Evolutionary conservation across 2,113 vertebrate genomes (phyloP).

Genomic region (Sinocyclocheilus maitianheensis): DNA sequence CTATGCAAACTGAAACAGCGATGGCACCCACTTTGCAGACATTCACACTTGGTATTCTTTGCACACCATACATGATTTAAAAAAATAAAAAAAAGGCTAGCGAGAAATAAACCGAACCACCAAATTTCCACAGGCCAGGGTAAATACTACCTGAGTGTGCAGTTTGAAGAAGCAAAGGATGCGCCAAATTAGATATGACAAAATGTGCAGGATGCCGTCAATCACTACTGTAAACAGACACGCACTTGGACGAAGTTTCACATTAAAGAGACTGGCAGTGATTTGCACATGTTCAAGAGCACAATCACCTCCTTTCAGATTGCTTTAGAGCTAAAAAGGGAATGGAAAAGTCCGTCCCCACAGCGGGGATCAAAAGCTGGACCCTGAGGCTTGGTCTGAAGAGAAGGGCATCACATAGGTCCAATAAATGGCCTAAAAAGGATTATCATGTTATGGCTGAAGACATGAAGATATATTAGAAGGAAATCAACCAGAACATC

Average conservation of each 20-base stretch:
- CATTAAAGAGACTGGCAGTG: constrained; percentile 59
- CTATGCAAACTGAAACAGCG: constrained; percentile 22
- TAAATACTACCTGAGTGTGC: constrained; percentile 20
- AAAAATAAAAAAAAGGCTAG: not conserved
- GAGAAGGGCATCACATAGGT: constrained; percentile 42
- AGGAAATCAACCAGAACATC: constrained; percentile 26
- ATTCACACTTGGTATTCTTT: constrained; percentile 28
- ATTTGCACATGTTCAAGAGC: constrained; percentile 59
- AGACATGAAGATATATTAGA: constrained; percentile 26
- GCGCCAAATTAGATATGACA: constrained; percentile 46
- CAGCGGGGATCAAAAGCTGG: constrained; percentile 27
- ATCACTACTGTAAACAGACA: constrained; percentile 70
- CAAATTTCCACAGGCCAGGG: constrained; percentile 11
- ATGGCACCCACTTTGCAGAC: constrained; percentile 27
- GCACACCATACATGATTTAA: constrained; percentile 16
- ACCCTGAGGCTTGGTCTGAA: constrained; percentile 52
- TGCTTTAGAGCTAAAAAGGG: constrained; percentile 56
- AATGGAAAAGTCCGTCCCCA: constrained; percentile 34
- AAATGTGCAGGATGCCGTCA: constrained; percentile 26
- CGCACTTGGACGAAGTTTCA: constrained; percentile 57
- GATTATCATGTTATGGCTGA: constrained; percentile 33
- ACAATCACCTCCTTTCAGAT: constrained; percentile 32
- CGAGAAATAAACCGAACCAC: not conserved
- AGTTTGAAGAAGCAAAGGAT: constrained; percentile 32
- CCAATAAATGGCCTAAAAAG: constrained; percentile 47